These are phyloP conservation scores for Parapristionchus giblindavisi DNA, from an alignment of 2,888 invertebrate species.

Conservation along the genomic window DNA sequence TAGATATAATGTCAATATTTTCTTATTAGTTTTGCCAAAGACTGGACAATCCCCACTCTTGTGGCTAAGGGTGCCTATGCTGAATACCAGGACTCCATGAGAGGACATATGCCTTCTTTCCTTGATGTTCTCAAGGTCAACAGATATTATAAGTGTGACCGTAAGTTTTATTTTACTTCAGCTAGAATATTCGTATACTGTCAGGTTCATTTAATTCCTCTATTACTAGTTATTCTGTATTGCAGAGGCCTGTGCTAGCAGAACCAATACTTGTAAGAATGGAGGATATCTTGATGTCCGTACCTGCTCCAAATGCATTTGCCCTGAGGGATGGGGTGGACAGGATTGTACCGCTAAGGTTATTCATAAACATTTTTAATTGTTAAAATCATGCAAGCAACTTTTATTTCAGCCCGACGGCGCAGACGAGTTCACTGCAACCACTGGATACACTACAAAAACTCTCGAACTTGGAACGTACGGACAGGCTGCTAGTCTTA, in stretches of 20 bases:
- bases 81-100: slow-evolving; percentile 17
- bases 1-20: not conserved
- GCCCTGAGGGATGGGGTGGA: slow-evolving; percentile 29
- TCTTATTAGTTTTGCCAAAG: slow-evolving; percentile 2
- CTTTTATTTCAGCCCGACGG: not conserved
- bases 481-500: not conserved
- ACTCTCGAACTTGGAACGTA: not conserved
- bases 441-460: not conserved
- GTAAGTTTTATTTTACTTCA: not conserved
- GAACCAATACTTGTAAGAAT: slow-evolving; percentile 7
- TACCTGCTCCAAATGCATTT: slow-evolving; percentile 5
- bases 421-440: not conserved
- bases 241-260: slow-evolving; percentile 13
- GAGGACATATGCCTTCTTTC: slow-evolving; percentile 29
- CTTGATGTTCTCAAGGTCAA: slow-evolving; percentile 21
- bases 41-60: not conserved
- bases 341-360: not conserved
- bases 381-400: not conserved
- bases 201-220: not conserved
- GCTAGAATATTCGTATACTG: not conserved
- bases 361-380: not conserved
- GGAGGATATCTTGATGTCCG: slow-evolving; percentile 28
- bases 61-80: not conserved
- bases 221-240: not conserved
- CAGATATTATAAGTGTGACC: slow-evolving; percentile 30